Base-by-base conservation (phyloP, 2,797 vertebrate species). In the Falco naumanni region DNA sequence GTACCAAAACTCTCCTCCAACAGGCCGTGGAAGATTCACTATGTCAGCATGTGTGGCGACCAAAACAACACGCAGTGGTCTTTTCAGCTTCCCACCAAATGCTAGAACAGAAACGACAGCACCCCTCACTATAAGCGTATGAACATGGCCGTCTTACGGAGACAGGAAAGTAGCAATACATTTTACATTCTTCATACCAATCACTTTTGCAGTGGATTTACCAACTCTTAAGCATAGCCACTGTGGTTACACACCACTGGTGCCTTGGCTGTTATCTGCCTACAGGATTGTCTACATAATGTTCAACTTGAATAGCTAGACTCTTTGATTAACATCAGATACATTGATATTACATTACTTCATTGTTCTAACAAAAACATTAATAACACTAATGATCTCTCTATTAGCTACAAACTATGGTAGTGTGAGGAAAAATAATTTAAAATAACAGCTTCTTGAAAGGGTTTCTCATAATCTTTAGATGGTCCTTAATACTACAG, bases 21-120 rank as follows among this genome's bases (percentile, higher is more conserved):
- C 98, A 3, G 98, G 98, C 54, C 99, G 98, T 71, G 99, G 99
- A 41, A 99, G 97, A 51, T 99, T 99, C 33, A 99, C 99, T 64
- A 99, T 99, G 95, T 99, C 99, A 3, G 99, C 99, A 29, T 99
- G 99, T 0, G 99, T 99, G 53, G 99, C 99, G 65, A 99, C 99
- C 97, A 99, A 96, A 57, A 99, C 98, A 48, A 99, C 99, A 9
- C 43, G 71, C 8, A 99, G 98, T 5, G 99, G 99, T 95, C 98
- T 98, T 96, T 98, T 99, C 93, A 99, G 98, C 93, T 98, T 99
- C 48, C 99, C 99, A 21, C 98, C 99, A 69, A 99, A 99, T 5
- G 98, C 99, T 99, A 96, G 31, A 72, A 71, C 48, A 97, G 78
- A 84, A 78, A 72, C 15, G 94, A 69, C 69, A 72, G 7, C 29